Conservation (phyloP, 2,113 vertebrate species). For the Crotalus horridus region DNA sequence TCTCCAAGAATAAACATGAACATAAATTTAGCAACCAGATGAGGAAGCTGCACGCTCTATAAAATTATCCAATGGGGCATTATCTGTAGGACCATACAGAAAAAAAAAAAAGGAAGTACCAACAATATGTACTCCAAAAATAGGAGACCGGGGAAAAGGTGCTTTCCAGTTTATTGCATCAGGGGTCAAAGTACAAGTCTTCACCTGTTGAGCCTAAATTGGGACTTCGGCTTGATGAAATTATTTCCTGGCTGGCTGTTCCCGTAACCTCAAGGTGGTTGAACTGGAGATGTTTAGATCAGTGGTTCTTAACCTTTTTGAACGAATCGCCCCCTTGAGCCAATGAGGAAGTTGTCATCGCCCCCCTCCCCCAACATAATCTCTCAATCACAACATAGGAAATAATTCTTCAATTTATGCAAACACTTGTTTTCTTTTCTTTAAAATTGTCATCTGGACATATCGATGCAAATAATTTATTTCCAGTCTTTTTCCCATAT, state of each 20-base stretch:
- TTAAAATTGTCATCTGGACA: no score
- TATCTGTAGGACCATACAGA: neutral
- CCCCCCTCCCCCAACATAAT: no score
- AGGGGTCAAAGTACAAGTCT: neutral
- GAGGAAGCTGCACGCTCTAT: neutral
- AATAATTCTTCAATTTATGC: no score
- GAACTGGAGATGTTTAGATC: neutral
- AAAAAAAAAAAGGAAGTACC: neutral
- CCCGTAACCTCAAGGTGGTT: neutral
- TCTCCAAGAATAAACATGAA: neutral
- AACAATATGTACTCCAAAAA: neutral
- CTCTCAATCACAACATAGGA: no score
- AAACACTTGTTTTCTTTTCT: no score
- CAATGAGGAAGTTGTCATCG: no score
- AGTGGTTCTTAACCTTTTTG: no score
- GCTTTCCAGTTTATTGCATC: neutral
- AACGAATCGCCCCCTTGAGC: no score
- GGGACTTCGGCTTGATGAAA: neutral
- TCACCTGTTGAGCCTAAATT: neutral
- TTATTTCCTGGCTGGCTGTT: neutral
- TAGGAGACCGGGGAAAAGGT: neutral
- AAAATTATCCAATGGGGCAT: neutral
- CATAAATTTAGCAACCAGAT: neutral
- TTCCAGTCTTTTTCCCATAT: no score
- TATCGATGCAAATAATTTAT: no score